phyloP scores from a whole-genome alignment of 1,140 invertebrate species.

The Papilio polyxenes region DNA sequence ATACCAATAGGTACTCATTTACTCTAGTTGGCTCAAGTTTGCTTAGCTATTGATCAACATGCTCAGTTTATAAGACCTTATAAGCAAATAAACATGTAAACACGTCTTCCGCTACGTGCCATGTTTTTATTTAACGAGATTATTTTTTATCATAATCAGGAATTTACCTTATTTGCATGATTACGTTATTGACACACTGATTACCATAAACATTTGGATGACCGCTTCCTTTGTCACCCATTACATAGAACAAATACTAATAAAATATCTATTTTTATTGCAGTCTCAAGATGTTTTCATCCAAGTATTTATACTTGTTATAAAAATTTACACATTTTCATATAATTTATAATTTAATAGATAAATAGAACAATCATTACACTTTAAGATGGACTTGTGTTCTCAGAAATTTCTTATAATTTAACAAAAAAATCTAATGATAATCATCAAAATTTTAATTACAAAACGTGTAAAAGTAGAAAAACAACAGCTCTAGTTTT shows the following conservation, averaged over 20 bases:
- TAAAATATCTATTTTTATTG: background rate
- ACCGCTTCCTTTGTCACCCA: background rate
- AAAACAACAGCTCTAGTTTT: background rate
- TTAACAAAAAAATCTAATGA: background rate
- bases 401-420: background rate
- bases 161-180: slow-evolving; percentile 19
- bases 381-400: background rate
- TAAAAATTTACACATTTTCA: too few relatives aligned
- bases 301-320: background rate
- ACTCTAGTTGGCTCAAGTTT: background rate
- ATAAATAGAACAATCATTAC: too few relatives aligned
- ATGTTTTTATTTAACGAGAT: slow-evolving; percentile 8
- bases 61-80: background rate
- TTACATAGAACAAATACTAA: background rate
- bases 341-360: too few relatives aligned
- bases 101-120: slow-evolving; percentile 1
- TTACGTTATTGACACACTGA: slow-evolving; percentile 13
- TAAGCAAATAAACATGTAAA: slow-evolving; percentile 1
- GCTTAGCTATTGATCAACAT: background rate
- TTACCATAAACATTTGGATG: slow-evolving; percentile 3
- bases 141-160: slow-evolving; percentile 16
- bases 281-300: background rate
- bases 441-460: background rate
- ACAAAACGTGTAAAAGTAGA: background rate
- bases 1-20: background rate